These are phyloP conservation scores for Aleadryas rufinucha DNA, from an alignment of 2,113 vertebrate genomes.

Conservation along the genomic window DNA sequence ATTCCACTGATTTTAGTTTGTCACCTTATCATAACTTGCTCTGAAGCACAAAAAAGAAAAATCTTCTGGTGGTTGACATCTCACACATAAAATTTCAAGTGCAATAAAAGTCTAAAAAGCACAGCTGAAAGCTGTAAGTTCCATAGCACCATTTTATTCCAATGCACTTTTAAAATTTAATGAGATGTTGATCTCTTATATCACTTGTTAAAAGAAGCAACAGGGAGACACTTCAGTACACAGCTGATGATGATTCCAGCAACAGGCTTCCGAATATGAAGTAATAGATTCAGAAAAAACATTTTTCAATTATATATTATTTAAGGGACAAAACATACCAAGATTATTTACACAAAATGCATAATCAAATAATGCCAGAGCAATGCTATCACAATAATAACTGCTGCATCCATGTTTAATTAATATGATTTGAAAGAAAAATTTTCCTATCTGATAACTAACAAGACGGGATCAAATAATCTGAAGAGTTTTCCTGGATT, in stretches of 20 bases:
- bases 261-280: slow-evolving; percentile 20
- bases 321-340: not conserved
- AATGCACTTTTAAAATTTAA: slow-evolving; percentile 61
- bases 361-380: not conserved
- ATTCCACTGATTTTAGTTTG: slow-evolving; percentile 4
- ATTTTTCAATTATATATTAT: not conserved
- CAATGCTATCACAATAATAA: not conserved
- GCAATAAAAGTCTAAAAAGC: slow-evolving; percentile 25
- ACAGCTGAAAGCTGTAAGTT: slow-evolving; percentile 41
- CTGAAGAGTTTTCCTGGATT: not conserved
- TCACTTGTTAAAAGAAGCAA: slow-evolving; percentile 46
- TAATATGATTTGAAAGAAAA: not conserved
- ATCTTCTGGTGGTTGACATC: slow-evolving; percentile 15
- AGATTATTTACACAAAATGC: slow-evolving; percentile 9
- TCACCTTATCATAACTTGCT: slow-evolving; percentile 41
- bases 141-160: slow-evolving; percentile 28
- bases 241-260: not conserved
- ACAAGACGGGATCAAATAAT: not conserved
- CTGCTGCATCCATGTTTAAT: not conserved
- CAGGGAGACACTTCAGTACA: not conserved
- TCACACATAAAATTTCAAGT: slow-evolving; percentile 43
- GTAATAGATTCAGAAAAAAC: not conserved
- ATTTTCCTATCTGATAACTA: slow-evolving; percentile 10
- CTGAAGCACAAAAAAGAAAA: not conserved
- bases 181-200: slow-evolving; percentile 41